Conservation (phyloP, 1,140 invertebrate species). For the Drosophila santomea region DNA sequence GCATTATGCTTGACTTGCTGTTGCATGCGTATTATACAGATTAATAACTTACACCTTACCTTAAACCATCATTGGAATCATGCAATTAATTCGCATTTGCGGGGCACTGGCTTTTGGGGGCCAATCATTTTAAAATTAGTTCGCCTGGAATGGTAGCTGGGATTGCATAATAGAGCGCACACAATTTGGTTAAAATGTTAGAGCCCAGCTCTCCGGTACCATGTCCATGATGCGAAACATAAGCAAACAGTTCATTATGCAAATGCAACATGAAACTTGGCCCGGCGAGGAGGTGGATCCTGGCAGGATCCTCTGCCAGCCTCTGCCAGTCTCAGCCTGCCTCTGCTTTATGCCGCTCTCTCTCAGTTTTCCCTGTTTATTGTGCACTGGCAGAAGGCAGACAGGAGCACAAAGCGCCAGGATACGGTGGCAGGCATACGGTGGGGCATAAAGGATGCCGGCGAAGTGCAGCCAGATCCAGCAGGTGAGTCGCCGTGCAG, state of each 20-base stretch:
- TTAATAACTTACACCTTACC: not conserved
- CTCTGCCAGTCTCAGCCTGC: constrained; percentile 7
- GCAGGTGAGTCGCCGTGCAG: constrained; percentile 62
- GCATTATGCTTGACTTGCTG: constrained; percentile 18
- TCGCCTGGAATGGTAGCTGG: constrained; percentile 31
- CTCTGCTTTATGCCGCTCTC: constrained; percentile 60
- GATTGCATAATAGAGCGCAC: constrained; percentile 66
- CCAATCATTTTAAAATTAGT: constrained; percentile 44
- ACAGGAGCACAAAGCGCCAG: constrained; percentile 62
- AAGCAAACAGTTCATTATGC: constrained; percentile 79
- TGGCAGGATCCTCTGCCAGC: constrained; percentile 17
- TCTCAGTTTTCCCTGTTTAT: constrained; percentile 78
- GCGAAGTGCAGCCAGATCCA: constrained; percentile 43
- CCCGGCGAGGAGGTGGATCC: constrained; percentile 13
- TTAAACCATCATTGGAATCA: not conserved
- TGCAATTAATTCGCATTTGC: not conserved
- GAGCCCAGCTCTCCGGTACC: constrained; percentile 12
- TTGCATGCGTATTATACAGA: no score
- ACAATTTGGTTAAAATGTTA: constrained; percentile 77
- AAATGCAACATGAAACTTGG: constrained; percentile 76
- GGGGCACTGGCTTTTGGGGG: constrained; percentile 12
- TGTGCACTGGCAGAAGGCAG: constrained; percentile 68
- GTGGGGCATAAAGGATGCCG: constrained; percentile 6
- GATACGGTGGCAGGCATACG: constrained; percentile 18
- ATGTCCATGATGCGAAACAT: constrained; percentile 63